Base-by-base conservation (phyloP, 1,140 invertebrate genomes). In the Episyrphus balteatus region DNA sequence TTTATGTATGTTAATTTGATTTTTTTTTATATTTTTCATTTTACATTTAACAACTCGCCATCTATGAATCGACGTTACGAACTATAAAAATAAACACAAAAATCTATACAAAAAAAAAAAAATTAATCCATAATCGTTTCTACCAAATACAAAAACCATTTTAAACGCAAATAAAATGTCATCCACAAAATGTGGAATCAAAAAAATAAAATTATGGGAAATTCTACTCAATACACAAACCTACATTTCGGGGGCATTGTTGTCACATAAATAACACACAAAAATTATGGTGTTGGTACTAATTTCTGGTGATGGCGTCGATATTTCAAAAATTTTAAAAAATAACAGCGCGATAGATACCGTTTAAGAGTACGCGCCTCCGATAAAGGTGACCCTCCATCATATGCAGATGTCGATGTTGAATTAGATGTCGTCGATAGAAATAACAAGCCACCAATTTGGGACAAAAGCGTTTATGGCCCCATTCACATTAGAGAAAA, bases 401-500 rank as follows among this genome's bases (percentile, higher is more conserved):
- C 87, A 68, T 83, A 79, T 73, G 89, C 90, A 72, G 87, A 92
- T 75, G 91, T 93, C 73, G 89, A 93, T 75, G 88, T 93, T 76
- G 86, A 91, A 73, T 86, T 95, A 83, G 89, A 92, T 79, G 89
- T 95, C 75, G 89, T 95, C 77, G 89, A 93, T 82, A 86, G 88
- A 76, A 92, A 92, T 82, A 93, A 92, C 84, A 93, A 93, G 80
- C 90, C 91, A 70, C 91, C 91, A 73, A 80, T 92, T 71, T 95
- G 90, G 90, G 88, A 93, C 78, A 79, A 80, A 73, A 81, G 77
- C 75, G 80, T 88, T 75, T 94, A 94, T 81, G 88, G 89, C 75
- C 89, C 89, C 76, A 90, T 90, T 79, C 84, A 86, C 81, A 88
- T 94, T 80, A 86, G 85, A 82, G 91, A 95, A 86, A 93, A 93